Evolutionary conservation across 2,797 vertebrate genomes (phyloP).

Genomic region (Fundulus diaphanus): DNA sequence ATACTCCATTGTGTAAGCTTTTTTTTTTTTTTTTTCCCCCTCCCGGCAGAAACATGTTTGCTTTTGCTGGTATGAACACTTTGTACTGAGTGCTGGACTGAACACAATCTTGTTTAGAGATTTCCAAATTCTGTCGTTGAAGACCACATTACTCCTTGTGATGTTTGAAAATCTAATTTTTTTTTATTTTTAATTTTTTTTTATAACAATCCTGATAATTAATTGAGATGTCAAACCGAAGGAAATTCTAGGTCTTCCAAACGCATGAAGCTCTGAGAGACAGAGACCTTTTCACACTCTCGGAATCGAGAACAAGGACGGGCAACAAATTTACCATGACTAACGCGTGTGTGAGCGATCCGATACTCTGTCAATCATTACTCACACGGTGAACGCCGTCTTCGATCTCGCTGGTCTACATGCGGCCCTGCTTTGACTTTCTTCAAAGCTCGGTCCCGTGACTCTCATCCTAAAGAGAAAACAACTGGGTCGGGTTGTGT

Average conservation of each 20-base stretch:
- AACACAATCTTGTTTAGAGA: conserved; percentile 64
- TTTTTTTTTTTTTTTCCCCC: conserved; percentile 38
- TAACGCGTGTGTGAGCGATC: conserved; percentile 69
- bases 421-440: conserved; percentile 30
- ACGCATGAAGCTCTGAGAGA: conserved; percentile 39
- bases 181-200: background rate
- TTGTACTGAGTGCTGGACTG: conserved; percentile 75
- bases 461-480: conserved; percentile 45
- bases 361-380: conserved; percentile 78
- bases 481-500: conserved; percentile 25
- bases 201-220: background rate
- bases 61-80: conserved; percentile 80
- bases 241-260: conserved; percentile 13
- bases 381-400: conserved; percentile 58
- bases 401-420: conserved; percentile 39
- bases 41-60: conserved; percentile 77
- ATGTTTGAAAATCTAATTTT: conserved; percentile 24
- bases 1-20: conserved; percentile 78
- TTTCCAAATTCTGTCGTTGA: conserved; percentile 63
- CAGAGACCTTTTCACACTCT: conserved; percentile 60
- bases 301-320: conserved; percentile 65
- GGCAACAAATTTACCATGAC: conserved; percentile 67
- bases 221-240: background rate
- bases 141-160: conserved; percentile 25
- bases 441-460: conserved; percentile 63